Conservation (phyloP, 1,140 invertebrate species). For the Pogonomyrmex californicus region DNA sequence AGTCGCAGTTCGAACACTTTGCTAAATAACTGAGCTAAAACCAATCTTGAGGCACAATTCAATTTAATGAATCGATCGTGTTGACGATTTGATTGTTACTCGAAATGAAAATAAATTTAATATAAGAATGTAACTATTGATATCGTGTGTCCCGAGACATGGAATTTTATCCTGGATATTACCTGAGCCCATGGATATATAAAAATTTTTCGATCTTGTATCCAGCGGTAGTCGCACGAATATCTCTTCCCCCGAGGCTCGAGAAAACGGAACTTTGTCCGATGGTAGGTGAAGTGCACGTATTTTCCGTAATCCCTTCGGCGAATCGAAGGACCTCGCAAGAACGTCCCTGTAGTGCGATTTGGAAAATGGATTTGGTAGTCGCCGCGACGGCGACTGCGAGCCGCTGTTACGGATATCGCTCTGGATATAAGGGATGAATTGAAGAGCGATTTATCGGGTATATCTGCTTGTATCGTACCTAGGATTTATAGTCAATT, state of each 20-base stretch:
- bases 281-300: not conserved
- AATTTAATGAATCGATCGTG: not conserved
- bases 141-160: no score
- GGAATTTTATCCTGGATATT: no score
- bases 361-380: constrained; percentile 63
- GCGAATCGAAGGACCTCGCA: not conserved
- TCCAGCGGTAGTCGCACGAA: not conserved
- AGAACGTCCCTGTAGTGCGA: constrained; percentile 53
- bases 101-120: no score
- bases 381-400: constrained; percentile 24
- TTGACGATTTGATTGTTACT: no score
- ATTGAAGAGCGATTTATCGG: constrained; percentile 39
- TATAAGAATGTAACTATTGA: no score
- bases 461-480: constrained; percentile 8
- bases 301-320: constrained; percentile 20
- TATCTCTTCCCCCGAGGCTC: not conserved
- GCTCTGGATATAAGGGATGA: constrained; percentile 43
- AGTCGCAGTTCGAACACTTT: not conserved
- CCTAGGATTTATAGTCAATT: constrained; percentile 51
- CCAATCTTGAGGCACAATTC: not conserved
- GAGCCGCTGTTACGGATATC: constrained; percentile 48
- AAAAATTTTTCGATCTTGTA: not conserved
- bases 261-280: constrained; percentile 1
- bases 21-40: not conserved
- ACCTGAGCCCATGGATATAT: not conserved